These are phyloP conservation scores for Microcebus griseorufus DNA, from an alignment of 2,113 vertebrate species.

Conservation along the genomic window DNA sequence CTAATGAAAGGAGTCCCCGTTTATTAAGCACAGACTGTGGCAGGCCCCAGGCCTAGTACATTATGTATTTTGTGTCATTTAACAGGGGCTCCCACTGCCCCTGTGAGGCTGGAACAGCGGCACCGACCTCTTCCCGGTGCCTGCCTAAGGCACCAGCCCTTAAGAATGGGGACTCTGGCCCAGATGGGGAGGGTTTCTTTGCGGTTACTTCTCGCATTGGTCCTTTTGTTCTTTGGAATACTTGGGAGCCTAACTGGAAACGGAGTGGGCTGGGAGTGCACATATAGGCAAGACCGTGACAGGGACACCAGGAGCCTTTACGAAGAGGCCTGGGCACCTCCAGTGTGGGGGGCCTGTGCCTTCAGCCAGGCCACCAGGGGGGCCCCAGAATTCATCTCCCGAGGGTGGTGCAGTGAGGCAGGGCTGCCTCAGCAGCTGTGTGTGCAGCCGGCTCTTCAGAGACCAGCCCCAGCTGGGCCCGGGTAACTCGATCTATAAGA, in stretches of 20 bases:
- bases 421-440: neutral
- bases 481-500: slow-evolving; percentile 34
- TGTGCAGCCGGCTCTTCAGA: neutral
- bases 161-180: neutral
- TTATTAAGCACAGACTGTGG: neutral
- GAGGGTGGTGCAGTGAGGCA: neutral
- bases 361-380: neutral
- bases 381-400: neutral
- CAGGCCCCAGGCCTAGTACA: neutral
- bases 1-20: neutral
- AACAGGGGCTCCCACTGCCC: neutral
- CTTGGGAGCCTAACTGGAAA: neutral
- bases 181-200: neutral
- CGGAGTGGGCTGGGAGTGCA: neutral
- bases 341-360: neutral
- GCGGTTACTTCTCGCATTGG: neutral
- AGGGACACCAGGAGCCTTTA: neutral
- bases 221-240: neutral
- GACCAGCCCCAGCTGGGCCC: slow-evolving; percentile 46
- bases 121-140: neutral
- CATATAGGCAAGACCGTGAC: neutral
- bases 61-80: neutral
- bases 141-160: neutral
- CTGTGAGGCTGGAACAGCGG: neutral
- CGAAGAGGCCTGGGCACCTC: neutral